Conservation (phyloP, 2,797 vertebrate genomes). For the Carcharodon carcharias region DNA sequence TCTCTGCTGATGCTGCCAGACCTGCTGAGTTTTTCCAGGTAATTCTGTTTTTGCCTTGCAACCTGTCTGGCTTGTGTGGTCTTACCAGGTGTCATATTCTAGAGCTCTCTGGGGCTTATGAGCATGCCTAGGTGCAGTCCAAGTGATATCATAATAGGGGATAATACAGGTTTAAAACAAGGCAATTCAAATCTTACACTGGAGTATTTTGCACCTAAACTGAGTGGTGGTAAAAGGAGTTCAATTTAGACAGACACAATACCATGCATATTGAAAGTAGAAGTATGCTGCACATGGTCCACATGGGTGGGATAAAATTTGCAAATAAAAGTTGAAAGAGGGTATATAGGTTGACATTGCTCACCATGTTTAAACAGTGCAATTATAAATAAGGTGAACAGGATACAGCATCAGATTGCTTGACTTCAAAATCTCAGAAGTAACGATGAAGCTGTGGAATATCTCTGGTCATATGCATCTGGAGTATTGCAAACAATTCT, state of each 20-base stretch:
- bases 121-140: background rate
- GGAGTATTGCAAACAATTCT: background rate
- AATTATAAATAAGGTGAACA: background rate
- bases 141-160: background rate
- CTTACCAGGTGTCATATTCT: background rate
- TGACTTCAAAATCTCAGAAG: background rate
- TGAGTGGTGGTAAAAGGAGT: background rate
- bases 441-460: background rate
- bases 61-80: background rate
- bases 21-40: no score
- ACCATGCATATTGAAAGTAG: background rate
- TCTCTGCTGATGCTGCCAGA: no score
- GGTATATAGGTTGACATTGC: background rate
- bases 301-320: background rate
- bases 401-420: background rate
- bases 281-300: background rate
- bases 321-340: background rate
- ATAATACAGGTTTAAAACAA: background rate
- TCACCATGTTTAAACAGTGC: background rate
- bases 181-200: background rate
- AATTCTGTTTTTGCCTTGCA: no score
- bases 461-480: background rate
- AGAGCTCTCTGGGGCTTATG: background rate
- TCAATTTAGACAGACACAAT: background rate
- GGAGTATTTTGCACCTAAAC: background rate